These are phyloP conservation scores for Charanyca ferruginea DNA, from an alignment of 2,888 invertebrate species.

Conservation along the genomic window DNA sequence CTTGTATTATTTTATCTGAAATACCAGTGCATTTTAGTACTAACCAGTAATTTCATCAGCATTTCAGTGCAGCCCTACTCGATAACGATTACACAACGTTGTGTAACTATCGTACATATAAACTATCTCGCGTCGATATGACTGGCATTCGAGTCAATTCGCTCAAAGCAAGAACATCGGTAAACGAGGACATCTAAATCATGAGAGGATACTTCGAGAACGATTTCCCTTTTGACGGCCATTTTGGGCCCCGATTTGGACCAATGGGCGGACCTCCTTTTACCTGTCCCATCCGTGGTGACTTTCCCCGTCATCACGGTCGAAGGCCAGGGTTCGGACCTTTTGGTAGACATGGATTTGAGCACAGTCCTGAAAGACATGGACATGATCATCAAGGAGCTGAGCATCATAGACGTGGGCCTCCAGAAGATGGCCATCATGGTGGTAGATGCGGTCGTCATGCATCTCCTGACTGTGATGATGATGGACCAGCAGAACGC, in stretches of 20 bases:
- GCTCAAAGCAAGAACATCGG: slow-evolving; percentile 14
- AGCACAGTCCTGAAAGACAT: slow-evolving; percentile 5
- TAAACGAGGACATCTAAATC: background rate
- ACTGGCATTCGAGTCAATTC: slow-evolving; percentile 31
- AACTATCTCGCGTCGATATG: background rate
- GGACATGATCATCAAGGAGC: slow-evolving; percentile 14
- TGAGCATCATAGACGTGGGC: slow-evolving; percentile 21
- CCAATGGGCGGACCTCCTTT: slow-evolving; percentile 6
- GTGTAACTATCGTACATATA: slow-evolving; percentile 35
- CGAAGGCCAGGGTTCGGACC: slow-evolving; percentile 23
- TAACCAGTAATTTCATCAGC: slow-evolving; percentile 7
- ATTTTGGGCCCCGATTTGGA: slow-evolving; percentile 16
- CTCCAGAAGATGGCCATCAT: background rate
- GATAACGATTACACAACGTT: slow-evolving; percentile 47
- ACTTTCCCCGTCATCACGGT: slow-evolving; percentile 18
- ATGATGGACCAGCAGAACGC: background rate
- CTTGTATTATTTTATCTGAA: slow-evolving; percentile 6
- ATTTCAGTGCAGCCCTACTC: slow-evolving; percentile 35
- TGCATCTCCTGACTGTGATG: slow-evolving; percentile 3
- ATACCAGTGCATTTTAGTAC: no score
- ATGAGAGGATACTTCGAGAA: slow-evolving; percentile 33
- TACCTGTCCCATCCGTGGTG: slow-evolving; percentile 4
- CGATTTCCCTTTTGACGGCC: slow-evolving; percentile 28
- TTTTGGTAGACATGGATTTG: slow-evolving; percentile 17
- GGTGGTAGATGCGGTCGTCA: no score